These are phyloP conservation scores for Teleopsis dalmanni DNA, from an alignment of 1,140 invertebrate genomes.

Conservation along the genomic window DNA sequence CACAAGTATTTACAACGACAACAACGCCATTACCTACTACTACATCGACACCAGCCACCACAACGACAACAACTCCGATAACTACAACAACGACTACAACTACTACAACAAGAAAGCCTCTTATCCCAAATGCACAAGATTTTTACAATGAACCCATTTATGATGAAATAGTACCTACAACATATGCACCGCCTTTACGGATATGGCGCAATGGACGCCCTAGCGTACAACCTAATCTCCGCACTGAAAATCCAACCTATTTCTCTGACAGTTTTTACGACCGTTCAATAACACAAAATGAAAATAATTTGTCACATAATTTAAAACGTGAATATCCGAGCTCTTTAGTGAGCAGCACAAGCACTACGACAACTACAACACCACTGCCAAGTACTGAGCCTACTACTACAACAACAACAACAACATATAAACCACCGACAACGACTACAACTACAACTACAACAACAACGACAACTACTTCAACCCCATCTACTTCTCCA, in stretches of 20 bases:
- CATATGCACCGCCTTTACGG: constrained; percentile 35
- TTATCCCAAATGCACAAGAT: background rate
- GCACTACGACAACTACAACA: background rate
- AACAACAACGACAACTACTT: constrained; percentile 2
- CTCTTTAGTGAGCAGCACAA: constrained; percentile 5
- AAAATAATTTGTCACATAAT: constrained; percentile 3
- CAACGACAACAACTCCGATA: constrained; percentile 10
- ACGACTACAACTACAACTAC: constrained; percentile 11
- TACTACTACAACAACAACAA: constrained; percentile 14
- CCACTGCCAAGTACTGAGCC: background rate
- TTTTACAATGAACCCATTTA: background rate
- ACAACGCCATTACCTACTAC: background rate
- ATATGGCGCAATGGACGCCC: constrained; percentile 35
- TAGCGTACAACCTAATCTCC: constrained; percentile 11
- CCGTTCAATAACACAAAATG: constrained; percentile 5
- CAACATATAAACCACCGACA: constrained; percentile 11
- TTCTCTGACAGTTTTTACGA: background rate
- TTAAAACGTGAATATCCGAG: background rate
- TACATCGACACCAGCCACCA: background rate
- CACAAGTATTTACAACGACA: constrained; percentile 4
- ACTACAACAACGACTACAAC: constrained; percentile 12
- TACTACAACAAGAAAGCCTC: background rate
- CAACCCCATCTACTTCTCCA: constrained; percentile 13
- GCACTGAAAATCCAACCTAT: background rate
- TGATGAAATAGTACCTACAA: constrained; percentile 32